Percentiles rank a stretch among this genome's conserved stretches.
phyloP scores from a whole-genome alignment of 2,888 invertebrate species.

The Busseola fusca region DNA sequence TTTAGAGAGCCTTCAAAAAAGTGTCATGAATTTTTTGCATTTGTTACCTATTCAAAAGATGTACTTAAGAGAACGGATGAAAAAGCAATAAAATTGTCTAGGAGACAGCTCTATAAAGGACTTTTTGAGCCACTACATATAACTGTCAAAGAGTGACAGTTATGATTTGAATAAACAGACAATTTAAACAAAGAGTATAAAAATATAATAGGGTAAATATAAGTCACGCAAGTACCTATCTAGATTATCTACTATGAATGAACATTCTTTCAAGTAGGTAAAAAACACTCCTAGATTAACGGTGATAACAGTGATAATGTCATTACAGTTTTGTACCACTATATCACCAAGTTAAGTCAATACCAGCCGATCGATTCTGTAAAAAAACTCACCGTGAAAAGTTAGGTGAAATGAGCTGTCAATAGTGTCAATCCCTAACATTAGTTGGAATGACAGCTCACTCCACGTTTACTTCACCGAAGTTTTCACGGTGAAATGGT shows the following conservation, averaged over 20 bases:
- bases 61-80: slow-evolving; percentile 12
- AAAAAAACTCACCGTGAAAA: no score
- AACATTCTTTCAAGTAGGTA: slow-evolving; percentile 1
- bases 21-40: background rate
- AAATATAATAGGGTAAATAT: no score
- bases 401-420: no score
- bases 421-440: no score
- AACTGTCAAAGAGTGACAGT: background rate
- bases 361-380: background rate
- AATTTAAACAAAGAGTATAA: no score
- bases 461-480: no score
- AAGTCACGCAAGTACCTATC: no score
- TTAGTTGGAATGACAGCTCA: no score
- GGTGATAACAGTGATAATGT: slow-evolving; percentile 2
- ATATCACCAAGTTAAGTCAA: background rate
- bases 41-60: slow-evolving; percentile 3
- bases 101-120: background rate
- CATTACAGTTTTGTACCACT: slow-evolving; percentile 3
- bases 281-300: slow-evolving; percentile 7
- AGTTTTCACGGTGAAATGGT: no score
- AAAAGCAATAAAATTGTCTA: background rate
- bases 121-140: background rate
- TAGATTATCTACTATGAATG: background rate
- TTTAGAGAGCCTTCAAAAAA: slow-evolving; percentile 16
- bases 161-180: background rate